Conservation (phyloP, 1,140 invertebrate genomes). For the Caenorhabditis remanei region DNA sequence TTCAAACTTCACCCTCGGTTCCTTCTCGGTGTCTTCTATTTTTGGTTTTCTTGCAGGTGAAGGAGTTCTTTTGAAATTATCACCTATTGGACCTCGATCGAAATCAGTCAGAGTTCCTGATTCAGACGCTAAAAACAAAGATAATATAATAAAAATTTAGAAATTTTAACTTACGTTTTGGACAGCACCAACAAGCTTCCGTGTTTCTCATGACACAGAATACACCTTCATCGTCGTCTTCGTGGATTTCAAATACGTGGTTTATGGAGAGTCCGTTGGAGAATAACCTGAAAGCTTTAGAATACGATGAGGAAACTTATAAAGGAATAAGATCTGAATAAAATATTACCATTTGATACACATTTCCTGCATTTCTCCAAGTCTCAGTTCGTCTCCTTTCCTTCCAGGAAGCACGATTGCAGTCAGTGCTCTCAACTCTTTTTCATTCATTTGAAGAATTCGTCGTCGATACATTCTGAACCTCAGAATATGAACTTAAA, state of each 20-base stretch:
- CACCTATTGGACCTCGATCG: constrained; percentile 20
- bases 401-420: constrained; percentile 44
- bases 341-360: constrained; percentile 44
- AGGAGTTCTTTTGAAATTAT: constrained; percentile 39
- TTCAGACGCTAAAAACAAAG: background rate
- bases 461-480: constrained; percentile 43
- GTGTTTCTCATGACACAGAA: constrained; percentile 25
- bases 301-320: background rate
- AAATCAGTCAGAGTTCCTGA: constrained; percentile 12
- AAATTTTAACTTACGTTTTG: background rate
- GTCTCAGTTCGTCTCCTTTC: constrained; percentile 31
- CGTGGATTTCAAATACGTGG: constrained; percentile 21
- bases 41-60: constrained; percentile 21
- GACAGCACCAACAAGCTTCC: constrained; percentile 13
- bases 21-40: background rate
- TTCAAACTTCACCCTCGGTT: constrained; percentile 11
- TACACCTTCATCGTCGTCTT: background rate
- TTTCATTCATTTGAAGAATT: constrained; percentile 51
- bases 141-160: background rate
- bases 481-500: too few relatives aligned
- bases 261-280: constrained; percentile 37
- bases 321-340: background rate
- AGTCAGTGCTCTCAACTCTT: constrained; percentile 1
- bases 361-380: constrained; percentile 50
- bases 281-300: constrained; percentile 26